Conservation (phyloP, 2,888 invertebrate species). For the Xanthostigma xanthostigma region DNA sequence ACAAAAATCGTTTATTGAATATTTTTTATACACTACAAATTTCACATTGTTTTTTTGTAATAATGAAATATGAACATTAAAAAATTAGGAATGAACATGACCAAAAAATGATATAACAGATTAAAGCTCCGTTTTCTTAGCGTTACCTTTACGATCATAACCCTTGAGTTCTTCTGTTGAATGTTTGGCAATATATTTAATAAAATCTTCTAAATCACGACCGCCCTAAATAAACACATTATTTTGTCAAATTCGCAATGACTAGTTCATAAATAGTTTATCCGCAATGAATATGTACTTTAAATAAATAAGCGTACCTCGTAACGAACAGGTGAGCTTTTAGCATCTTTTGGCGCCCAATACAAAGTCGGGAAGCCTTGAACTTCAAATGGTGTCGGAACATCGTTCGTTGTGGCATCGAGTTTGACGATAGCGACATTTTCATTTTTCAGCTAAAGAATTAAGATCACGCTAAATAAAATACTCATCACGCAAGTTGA, state of each 20-base stretch:
- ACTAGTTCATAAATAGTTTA: too few species aligned
- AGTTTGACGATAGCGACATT: constrained; percentile 88
- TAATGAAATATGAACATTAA: too few species aligned
- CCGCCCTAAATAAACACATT: constrained; percentile 53
- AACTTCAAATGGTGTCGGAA: constrained; percentile 80
- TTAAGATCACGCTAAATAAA: background rate
- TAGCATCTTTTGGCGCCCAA: constrained; percentile 80
- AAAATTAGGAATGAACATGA: too few species aligned
- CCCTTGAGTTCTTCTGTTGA: constrained; percentile 76
- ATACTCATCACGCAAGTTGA: background rate
- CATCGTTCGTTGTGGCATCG: constrained; percentile 98
- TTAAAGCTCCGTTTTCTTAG: constrained; percentile 48
- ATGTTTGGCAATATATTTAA: constrained; percentile 88
- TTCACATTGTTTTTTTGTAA: too few species aligned
- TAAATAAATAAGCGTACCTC: constrained; percentile 42
- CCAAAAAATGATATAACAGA: too few species aligned
- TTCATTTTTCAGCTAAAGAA: constrained; percentile 58
- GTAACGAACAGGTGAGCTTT: constrained; percentile 67
- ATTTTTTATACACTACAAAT: too few species aligned
- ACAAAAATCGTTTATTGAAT: too few species aligned
- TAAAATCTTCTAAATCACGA: constrained; percentile 81
- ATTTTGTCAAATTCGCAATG: constrained; percentile 3
- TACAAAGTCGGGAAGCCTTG: constrained; percentile 95
- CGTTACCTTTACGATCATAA: constrained; percentile 72
- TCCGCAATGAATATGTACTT: background rate